Evolutionary conservation across 2,113 vertebrate species (phyloP).

Genomic region (Odontophorus gujanensis): DNA sequence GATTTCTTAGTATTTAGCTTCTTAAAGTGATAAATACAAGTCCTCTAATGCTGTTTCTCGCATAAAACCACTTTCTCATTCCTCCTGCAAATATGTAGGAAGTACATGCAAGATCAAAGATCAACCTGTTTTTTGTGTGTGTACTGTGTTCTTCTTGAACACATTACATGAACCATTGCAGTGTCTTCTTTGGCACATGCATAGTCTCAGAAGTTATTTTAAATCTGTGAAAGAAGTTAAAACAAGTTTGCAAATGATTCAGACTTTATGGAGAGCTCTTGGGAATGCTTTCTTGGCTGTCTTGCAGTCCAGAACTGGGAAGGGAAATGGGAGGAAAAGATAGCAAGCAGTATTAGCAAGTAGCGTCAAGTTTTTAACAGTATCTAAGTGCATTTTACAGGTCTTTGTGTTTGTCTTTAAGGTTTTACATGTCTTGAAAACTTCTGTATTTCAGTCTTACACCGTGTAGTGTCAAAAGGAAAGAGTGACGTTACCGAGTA

Average conservation of each 20-base stretch:
- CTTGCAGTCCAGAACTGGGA: not conserved
- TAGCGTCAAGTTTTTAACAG: not conserved
- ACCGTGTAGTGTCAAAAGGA: not conserved
- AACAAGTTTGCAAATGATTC: slow-evolving; percentile 11
- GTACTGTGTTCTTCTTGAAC: not conserved
- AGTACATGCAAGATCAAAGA: not conserved
- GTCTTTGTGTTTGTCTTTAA: not conserved
- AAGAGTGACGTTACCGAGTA: not conserved
- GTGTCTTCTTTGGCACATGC: not conserved
- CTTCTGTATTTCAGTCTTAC: not conserved
- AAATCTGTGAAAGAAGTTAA: slow-evolving; percentile 7
- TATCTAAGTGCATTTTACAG: not conserved
- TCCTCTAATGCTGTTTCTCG: not conserved
- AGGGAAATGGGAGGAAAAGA: not conserved
- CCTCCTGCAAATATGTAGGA: not conserved
- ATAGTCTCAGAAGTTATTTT: not conserved
- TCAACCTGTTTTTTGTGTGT: not conserved
- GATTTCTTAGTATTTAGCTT: not conserved
- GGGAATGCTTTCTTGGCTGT: slow-evolving; percentile 24
- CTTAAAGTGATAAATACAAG: not conserved
- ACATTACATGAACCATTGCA: not conserved
- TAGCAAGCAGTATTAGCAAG: not conserved
- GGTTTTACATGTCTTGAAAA: not conserved
- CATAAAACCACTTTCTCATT: not conserved
- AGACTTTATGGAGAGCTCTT: not conserved